Conservation (phyloP, 2,888 invertebrate genomes). For the Diarsia rubi region DNA sequence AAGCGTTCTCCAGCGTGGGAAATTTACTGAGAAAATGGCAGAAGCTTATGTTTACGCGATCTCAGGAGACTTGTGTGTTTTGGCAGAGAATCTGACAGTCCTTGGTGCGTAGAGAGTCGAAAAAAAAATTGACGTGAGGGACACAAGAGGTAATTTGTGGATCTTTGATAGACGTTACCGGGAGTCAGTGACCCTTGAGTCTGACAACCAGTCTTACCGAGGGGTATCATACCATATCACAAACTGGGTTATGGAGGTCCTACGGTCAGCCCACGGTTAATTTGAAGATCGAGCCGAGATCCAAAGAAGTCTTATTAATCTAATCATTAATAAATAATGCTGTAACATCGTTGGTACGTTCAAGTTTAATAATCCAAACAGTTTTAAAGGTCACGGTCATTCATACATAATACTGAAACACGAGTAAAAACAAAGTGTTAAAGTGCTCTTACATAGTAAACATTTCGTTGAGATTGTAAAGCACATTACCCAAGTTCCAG, state of each 20-base stretch:
- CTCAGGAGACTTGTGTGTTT: neutral
- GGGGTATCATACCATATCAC: too few relatives aligned
- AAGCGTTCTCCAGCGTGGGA: slow-evolving; percentile 42
- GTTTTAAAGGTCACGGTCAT: slow-evolving; percentile 8
- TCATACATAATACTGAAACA: slow-evolving; percentile 4
- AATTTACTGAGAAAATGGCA: slow-evolving; percentile 23
- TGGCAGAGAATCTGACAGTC: neutral
- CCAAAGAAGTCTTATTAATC: neutral
- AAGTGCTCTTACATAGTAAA: slow-evolving; percentile 29
- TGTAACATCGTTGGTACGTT: neutral
- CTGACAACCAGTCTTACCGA: too few relatives aligned
- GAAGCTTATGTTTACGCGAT: slow-evolving; percentile 3
- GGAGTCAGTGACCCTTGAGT: too few relatives aligned
- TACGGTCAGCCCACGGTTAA: too few relatives aligned
- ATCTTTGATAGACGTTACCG: too few relatives aligned
- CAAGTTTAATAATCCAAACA: slow-evolving; percentile 22
- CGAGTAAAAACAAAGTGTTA: slow-evolving; percentile 20
- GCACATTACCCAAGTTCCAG: neutral
- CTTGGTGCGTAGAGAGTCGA: neutral
- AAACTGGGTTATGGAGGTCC: too few relatives aligned
- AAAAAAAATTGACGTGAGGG: neutral
- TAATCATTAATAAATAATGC: neutral
- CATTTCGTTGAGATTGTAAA: slow-evolving; percentile 7
- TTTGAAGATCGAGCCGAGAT: too few relatives aligned
- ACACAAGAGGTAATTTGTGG: too few relatives aligned